Conservation (phyloP, 2,888 invertebrate genomes). For the Megamerina dolium region DNA sequence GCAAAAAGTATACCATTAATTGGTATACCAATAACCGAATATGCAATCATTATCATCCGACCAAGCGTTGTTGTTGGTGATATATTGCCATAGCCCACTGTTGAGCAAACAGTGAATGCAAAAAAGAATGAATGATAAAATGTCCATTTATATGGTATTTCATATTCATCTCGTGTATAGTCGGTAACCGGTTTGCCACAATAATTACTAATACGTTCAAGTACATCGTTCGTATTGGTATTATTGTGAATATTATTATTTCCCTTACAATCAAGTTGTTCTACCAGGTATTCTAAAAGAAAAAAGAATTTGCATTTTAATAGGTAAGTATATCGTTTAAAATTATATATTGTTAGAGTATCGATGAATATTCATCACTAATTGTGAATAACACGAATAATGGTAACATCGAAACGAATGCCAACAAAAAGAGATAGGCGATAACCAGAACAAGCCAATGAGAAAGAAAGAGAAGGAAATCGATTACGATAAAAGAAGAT, state of each 20-base stretch:
- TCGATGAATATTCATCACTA: no score
- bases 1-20: conserved; percentile 60
- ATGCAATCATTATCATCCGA: conserved; percentile 80
- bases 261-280: conserved; percentile 37
- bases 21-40: conserved; percentile 69
- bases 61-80: conserved; percentile 76
- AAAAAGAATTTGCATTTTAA: no score
- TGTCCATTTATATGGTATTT: conserved; percentile 69
- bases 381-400: no score
- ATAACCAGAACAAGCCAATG: no score
- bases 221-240: no score
- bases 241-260: conserved; percentile 35
- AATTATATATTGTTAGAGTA: no score
- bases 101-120: conserved; percentile 84
- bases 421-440: no score
- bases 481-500: no score
- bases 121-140: conserved; percentile 90
- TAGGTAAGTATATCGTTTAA: no score
- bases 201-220: conserved; percentile 59
- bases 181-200: conserved; percentile 70
- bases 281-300: conserved; percentile 37
- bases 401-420: no score
- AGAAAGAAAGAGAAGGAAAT: no score
- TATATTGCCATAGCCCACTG: conserved; percentile 88
- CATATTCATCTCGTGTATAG: conserved; percentile 57